A percentile compares a stretch with the other conserved stretches of the same genome.
phyloP scores from a whole-genome alignment of 2,888 invertebrate genomes.

The Drosophila bunnanda region DNA sequence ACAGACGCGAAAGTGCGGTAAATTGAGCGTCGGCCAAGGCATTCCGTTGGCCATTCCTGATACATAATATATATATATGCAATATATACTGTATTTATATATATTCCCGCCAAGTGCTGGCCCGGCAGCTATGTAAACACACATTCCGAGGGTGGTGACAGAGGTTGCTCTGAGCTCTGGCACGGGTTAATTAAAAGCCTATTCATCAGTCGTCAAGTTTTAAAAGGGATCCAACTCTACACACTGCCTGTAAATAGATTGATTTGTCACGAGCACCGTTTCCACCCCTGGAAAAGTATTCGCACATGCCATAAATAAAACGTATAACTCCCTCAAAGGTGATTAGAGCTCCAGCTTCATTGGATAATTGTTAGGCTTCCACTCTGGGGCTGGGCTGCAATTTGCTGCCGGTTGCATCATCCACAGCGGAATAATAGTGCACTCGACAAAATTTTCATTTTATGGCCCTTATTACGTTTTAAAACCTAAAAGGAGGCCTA shows the following conservation, averaged over 20 bases:
- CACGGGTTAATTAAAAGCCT: conserved; percentile 46
- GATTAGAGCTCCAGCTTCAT: not conserved
- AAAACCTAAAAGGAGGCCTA: too few relatives aligned
- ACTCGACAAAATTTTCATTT: conserved; percentile 2
- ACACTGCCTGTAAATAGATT: conserved; percentile 24
- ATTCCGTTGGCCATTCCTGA: conserved; percentile 25
- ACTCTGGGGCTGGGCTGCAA: conserved; percentile 11
- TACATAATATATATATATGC: conserved; percentile 2
- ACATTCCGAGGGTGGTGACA: conserved; percentile 34
- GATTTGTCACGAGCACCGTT: conserved; percentile 23
- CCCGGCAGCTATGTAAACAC: conserved; percentile 40
- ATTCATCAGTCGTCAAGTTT: conserved; percentile 29
- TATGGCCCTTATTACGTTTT: not conserved
- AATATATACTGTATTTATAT: conserved; percentile 19
- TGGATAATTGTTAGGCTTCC: conserved; percentile 23
- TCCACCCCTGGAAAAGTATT: not conserved
- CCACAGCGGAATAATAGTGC: conserved; percentile 3
- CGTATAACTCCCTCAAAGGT: conserved; percentile 3
- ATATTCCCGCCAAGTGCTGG: conserved; percentile 30
- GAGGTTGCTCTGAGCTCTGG: conserved; percentile 20
- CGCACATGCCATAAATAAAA: conserved; percentile 19
- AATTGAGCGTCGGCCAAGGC: conserved; percentile 32
- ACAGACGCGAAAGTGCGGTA: conserved; percentile 29
- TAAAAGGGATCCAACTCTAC: conserved; percentile 7
- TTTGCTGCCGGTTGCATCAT: conserved; percentile 23